phyloP scores from a whole-genome alignment of 2,888 invertebrate genomes.

The Xestobium rufovillosum region DNA sequence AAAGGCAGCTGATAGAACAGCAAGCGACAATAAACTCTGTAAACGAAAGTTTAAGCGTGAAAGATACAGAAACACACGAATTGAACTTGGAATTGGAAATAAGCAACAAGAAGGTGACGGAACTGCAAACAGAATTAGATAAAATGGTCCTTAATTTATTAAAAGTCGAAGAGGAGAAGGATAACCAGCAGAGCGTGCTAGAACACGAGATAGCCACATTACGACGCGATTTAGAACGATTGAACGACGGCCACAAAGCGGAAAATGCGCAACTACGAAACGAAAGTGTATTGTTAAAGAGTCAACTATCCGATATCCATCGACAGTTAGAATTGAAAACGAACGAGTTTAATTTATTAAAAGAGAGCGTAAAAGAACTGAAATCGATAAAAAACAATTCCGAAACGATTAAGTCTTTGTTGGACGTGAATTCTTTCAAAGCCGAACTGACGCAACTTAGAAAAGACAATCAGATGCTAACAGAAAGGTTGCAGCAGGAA shows the following conservation, averaged over 20 bases:
- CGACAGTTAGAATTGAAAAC: slow-evolving; percentile 36
- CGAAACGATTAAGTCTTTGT: slow-evolving; percentile 35
- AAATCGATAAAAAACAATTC: slow-evolving; percentile 41
- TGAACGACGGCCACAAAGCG: slow-evolving; percentile 39
- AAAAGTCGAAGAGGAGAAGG: slow-evolving; percentile 42
- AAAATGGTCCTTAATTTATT: slow-evolving; percentile 37
- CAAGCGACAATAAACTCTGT: slow-evolving; percentile 50
- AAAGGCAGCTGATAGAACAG: slow-evolving; percentile 57
- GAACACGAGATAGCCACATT: slow-evolving; percentile 34
- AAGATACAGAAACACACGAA: slow-evolving; percentile 50
- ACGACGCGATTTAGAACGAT: slow-evolving; percentile 36
- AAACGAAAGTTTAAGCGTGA: slow-evolving; percentile 47
- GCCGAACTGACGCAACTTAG: slow-evolving; percentile 51
- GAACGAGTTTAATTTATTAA: slow-evolving; percentile 43
- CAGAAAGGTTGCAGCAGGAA: slow-evolving; percentile 44
- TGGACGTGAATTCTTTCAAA: slow-evolving; percentile 51
- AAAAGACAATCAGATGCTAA: slow-evolving; percentile 47
- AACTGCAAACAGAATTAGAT: slow-evolving; percentile 39
- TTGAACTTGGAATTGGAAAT: slow-evolving; percentile 41
- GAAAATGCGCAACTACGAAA: slow-evolving; percentile 49
- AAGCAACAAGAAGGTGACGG: slow-evolving; percentile 36
- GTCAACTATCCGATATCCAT: slow-evolving; percentile 38
- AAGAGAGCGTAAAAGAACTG: slow-evolving; percentile 44
- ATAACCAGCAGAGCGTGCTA: slow-evolving; percentile 36
- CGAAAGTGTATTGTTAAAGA: slow-evolving; percentile 45